Base-by-base conservation (phyloP, 2,113 vertebrate genomes). In the Misgurnus mizolepis region DNA sequence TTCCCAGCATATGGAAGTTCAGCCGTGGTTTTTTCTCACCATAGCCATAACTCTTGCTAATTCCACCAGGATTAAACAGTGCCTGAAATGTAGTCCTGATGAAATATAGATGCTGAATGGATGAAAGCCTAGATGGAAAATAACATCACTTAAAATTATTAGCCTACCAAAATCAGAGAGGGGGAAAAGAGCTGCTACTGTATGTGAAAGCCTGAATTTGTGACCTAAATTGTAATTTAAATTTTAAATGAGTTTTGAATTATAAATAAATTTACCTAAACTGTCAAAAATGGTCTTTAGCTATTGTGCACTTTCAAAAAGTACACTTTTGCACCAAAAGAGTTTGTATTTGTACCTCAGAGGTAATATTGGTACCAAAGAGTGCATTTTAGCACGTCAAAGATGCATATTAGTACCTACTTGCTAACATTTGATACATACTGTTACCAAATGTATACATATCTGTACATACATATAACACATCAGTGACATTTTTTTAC, bases 21-120 rank as follows among this genome's bases (percentile, higher is more conserved):
- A 64, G 58, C 73, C 49, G 58, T 75, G 73, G 73, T 75, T 75
- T 41, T 50, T 75, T 22, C 18, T 75, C 73, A 4, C 73, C 58
- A 64, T 64, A 50, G 18, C 73, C 62, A 64, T 75, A 75, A 75
- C 73, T 75, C 73, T 49, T 39, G 43, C 22, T 75, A 75, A 75
- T 50, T 64, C 73, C 73, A 34, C 4, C 73, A 17, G 73, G 73
- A 75, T 75, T 75, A 75, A 27, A 64, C 60, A 64, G 73, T 39
- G 73, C 18, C 18, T 75, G 60, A 75, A 75, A 75, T 75, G 62
- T 75, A 75, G 73, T 22, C 43, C 58, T 75, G 73, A 34, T 34
- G 27, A 75, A 64, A 75, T 75, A 75, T 75, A n/a, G 58, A 34
- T 75, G 72, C 41, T 34, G 62, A 75, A 75, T 49, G 41, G 58